Percentiles rank a stretch among this genome's conserved stretches.
Conservation (phyloP, 2,888 invertebrate species). For the Chloromyia formosa region DNA sequence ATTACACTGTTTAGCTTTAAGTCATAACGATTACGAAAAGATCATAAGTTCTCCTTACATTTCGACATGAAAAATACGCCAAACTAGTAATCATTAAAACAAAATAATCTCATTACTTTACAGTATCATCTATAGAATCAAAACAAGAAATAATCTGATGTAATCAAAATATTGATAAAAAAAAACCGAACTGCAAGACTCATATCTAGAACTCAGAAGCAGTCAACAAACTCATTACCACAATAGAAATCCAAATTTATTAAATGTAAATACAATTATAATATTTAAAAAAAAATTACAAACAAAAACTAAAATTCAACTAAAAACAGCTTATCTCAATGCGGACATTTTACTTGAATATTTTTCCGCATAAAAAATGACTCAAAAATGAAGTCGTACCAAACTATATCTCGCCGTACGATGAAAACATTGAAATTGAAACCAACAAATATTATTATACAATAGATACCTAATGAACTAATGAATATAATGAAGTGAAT, state of each 20-base stretch:
- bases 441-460: not conserved
- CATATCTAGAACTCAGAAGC: not conserved
- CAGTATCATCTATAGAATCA: constrained; percentile 18
- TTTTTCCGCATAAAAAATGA: not conserved
- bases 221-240: not conserved
- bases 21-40: not conserved
- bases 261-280: not conserved
- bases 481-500: not conserved
- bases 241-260: not conserved
- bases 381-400: not conserved
- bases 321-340: no score
- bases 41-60: no score
- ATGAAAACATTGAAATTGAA: not conserved
- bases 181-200: not conserved
- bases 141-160: constrained; percentile 22
- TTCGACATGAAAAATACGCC: not conserved
- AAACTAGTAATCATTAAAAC: constrained; percentile 4
- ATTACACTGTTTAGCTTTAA: constrained; percentile 1
- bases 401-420: not conserved
- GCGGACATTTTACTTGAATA: not conserved
- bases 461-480: not conserved
- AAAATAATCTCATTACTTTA: constrained; percentile 15
- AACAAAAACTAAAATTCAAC: not conserved
- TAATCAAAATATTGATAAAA: constrained; percentile 13
- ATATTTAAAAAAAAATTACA: not conserved